These are phyloP conservation scores for Limnephilus lunatus DNA, from an alignment of 2,888 invertebrate species.

Conservation along the genomic window DNA sequence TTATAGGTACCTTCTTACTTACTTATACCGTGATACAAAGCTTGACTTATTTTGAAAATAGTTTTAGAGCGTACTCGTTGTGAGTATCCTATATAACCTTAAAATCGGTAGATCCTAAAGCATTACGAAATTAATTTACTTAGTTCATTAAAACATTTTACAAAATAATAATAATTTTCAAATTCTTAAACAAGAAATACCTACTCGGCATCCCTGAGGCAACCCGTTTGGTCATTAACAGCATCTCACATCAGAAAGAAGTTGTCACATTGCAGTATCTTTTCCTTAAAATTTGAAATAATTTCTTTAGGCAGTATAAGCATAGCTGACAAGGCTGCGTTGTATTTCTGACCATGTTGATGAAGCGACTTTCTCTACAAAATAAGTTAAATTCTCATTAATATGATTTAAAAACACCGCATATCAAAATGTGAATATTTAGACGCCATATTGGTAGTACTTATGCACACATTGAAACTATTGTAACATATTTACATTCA, in stretches of 20 bases:
- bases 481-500: neutral
- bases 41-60: too few species aligned
- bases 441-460: neutral
- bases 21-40: too few species aligned
- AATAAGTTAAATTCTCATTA: neutral
- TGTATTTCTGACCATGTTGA: neutral
- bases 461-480: neutral
- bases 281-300: neutral
- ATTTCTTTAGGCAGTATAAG: neutral
- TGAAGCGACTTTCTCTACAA: neutral
- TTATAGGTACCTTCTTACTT: too few species aligned
- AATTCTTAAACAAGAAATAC: neutral
- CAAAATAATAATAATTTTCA: neutral
- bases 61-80: neutral
- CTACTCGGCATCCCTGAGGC: neutral
- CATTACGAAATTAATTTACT: neutral
- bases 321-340: neutral
- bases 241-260: neutral
- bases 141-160: neutral
- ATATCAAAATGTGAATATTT: neutral
- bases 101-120: neutral
- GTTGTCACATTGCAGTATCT: neutral
- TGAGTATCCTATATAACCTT: neutral
- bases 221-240: neutral
- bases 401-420: neutral